A percentile compares a stretch with the other conserved stretches of the same genome.
phyloP scores from a whole-genome alignment of 2,113 vertebrate genomes.

The Cariama cristata region DNA sequence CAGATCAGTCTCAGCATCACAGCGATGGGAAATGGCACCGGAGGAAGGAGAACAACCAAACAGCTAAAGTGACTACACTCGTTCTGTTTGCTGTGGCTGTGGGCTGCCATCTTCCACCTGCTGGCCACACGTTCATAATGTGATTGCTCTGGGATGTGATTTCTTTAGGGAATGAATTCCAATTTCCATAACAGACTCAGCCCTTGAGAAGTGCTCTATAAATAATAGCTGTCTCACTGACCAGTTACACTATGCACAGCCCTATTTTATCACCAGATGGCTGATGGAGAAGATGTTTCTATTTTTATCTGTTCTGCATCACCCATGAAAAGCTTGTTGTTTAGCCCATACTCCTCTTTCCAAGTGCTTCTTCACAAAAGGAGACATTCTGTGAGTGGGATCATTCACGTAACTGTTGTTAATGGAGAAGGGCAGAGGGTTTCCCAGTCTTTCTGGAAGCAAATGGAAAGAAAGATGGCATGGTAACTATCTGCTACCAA shows the following conservation, averaged over 20 bases:
- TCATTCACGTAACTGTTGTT: not conserved
- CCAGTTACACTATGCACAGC: not conserved
- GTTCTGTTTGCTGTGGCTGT: not conserved
- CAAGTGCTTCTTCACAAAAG: not conserved
- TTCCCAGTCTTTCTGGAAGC: not conserved
- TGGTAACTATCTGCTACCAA: not conserved
- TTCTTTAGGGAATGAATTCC: not conserved
- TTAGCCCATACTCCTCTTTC: not conserved
- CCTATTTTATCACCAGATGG: not conserved
- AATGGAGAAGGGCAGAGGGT: not conserved
- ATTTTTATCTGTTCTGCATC: not conserved
- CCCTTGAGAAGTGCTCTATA: not conserved
- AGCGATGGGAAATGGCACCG: fast-evolving
- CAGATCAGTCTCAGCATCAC: not conserved
- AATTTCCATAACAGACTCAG: not conserved
- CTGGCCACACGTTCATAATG: not conserved
- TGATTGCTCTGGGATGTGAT: not conserved
- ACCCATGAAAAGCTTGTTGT: not conserved
- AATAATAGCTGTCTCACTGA: not conserved
- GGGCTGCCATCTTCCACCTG: not conserved
- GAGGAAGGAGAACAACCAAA: not conserved
- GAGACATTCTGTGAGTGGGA: not conserved
- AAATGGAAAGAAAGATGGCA: not conserved
- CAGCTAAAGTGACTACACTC: not conserved
- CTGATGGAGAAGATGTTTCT: not conserved